phyloP scores from a whole-genome alignment of 2,113 vertebrate species.

The Bubo scandiacus region DNA sequence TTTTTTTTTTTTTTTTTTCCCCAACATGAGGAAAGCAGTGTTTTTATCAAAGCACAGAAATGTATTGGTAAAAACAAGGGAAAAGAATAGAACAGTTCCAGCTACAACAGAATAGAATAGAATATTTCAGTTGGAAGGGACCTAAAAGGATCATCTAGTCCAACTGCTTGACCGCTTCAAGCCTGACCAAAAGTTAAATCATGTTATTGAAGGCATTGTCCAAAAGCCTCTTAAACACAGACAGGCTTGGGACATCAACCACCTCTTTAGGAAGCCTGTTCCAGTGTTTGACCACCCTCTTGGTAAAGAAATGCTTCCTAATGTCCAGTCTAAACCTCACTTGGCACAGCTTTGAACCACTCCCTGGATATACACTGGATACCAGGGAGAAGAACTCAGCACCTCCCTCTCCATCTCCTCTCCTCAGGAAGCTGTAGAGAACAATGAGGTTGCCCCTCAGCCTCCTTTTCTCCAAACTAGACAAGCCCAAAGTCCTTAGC shows the following conservation, averaged over 20 bases:
- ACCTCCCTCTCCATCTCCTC: neutral
- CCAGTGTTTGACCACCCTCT: neutral
- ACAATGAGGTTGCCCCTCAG: fast-evolving
- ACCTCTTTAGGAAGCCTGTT: neutral
- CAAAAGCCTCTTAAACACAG: neutral
- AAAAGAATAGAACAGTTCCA: neutral
- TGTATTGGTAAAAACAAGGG: neutral
- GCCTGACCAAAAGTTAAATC: neutral
- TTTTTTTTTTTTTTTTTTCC: neutral
- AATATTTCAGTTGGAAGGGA: neutral
- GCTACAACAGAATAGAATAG: neutral
- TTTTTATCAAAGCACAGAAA: neutral
- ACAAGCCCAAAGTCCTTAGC: neutral
- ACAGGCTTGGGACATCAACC: fast-evolving
- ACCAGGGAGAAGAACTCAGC: neutral
- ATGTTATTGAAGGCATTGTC: neutral
- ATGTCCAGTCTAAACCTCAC: neutral
- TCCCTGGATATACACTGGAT: neutral
- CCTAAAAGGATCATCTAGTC: fast-evolving
- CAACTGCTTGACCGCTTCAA: neutral
- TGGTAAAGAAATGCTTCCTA: neutral
- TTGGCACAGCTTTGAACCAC: neutral
- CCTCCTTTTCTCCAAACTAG: neutral
- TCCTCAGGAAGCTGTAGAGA: neutral
- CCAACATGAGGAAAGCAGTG: neutral